Evolutionary conservation across 2,888 invertebrate genomes (phyloP).

Genomic region (Spialia ferax): DNA sequence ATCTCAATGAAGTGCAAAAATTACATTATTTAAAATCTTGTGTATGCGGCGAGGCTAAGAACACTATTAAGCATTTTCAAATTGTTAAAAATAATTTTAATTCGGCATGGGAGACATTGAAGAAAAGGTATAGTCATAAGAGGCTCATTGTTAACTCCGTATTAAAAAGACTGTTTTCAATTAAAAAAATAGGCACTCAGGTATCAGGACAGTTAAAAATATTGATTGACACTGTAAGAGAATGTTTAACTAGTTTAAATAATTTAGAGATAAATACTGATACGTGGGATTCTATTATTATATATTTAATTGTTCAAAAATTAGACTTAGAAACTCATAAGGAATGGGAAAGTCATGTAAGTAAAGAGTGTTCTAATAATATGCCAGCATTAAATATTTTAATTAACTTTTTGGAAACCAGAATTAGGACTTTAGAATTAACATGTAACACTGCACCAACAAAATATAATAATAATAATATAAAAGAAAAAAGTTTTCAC

Average conservation of each 20-base stretch:
- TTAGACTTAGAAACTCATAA: conserved; percentile 40
- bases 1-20: conserved; percentile 42
- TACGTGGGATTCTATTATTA: conserved; percentile 40
- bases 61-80: conserved; percentile 16
- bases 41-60: conserved; percentile 42
- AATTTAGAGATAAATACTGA: too few relatives aligned
- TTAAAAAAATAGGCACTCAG: too few relatives aligned
- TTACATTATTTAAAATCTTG: conserved; percentile 46
- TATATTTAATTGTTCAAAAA: conserved; percentile 38
- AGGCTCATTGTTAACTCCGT: conserved; percentile 31
- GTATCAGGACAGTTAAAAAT: too few relatives aligned
- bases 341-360: conserved; percentile 31
- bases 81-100: conserved; percentile 18
- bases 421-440: conserved; percentile 35
- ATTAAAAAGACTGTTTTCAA: neutral
- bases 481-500: conserved; percentile 8
- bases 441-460: conserved; percentile 10
- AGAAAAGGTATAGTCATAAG: conserved; percentile 39
- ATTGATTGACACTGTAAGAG: too few relatives aligned
- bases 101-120: conserved; percentile 27
- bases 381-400: conserved; percentile 35
- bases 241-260: too few relatives aligned
- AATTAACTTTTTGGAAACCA: conserved; percentile 36
- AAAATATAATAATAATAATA: conserved; percentile 12
- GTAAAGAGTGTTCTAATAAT: conserved; percentile 26